Conservation (phyloP, 2,797 vertebrate genomes). For the Pseudomugil gertrudae region DNA sequence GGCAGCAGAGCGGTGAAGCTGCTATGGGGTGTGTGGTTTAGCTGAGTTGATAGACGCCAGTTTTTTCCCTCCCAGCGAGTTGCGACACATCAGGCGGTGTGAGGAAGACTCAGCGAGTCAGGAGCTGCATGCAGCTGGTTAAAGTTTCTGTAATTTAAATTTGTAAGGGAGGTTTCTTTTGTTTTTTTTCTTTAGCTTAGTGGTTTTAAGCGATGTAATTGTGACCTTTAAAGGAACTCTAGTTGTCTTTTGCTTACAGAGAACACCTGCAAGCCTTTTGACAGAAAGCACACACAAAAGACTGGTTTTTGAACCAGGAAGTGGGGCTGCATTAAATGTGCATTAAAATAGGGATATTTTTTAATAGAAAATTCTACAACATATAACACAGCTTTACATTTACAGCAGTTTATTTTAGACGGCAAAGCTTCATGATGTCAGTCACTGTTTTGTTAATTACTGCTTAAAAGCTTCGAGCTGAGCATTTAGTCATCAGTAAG, state of each 20-base stretch:
- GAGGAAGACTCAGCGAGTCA: constrained; percentile 56
- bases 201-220: constrained; percentile 17
- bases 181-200: background rate
- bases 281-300: constrained; percentile 2
- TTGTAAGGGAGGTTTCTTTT: constrained; percentile 21
- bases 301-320: constrained; percentile 31
- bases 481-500: background rate
- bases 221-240: constrained; percentile 26
- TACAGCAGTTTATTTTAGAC: background rate
- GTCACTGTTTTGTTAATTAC: background rate
- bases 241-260: constrained; percentile 10
- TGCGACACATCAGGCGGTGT: constrained; percentile 36
- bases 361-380: too few relatives aligned
- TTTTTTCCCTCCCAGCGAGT: constrained; percentile 1
- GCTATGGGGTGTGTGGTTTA: constrained; percentile 61
- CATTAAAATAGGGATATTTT: too few relatives aligned
- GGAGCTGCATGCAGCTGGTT: constrained; percentile 17
- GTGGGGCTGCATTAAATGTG: background rate
- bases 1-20: constrained; percentile 64
- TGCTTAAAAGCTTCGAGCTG: background rate
- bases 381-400: background rate
- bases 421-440: background rate
- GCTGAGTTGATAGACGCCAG: constrained; percentile 53
- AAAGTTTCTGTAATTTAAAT: constrained; percentile 24
- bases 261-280: constrained; percentile 1